Evolutionary conservation across 2,797 vertebrate genomes (phyloP), one percentile per base, ranked within the genome.

Genomic region (Anguilla pacifica): DNA sequence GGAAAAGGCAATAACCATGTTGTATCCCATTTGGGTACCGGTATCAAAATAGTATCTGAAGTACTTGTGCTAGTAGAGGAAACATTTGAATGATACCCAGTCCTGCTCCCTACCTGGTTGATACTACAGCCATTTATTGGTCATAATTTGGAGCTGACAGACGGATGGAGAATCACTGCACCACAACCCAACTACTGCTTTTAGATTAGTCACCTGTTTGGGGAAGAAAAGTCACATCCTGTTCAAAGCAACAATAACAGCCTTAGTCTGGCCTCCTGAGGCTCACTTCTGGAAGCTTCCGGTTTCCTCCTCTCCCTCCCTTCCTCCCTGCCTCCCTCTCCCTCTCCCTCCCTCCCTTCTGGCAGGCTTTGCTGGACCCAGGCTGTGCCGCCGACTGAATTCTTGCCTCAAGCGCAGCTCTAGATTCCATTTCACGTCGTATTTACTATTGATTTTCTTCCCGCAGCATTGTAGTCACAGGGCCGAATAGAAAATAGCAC

Each of bases 391-490:
- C 11, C 46, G 19, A 13, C 49, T 79, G 28, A 19, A 13, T n/a
- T 51, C 19, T 35, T 19, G 92, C 95, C 89, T 87, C 64, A 53
- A 85, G 89, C 88, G 83, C 91, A 92, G 92, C 94, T 95, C 93
- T 82, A 94, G 94, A 95, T 95, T 95, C 94, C 93, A 94, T 95
- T 96, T 96, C 93, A 95, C 90, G 91, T 94, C 92, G 91, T 91
- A 94, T 95, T 95, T 93, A 92, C 93, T 95, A 96, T 96, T 94
- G 95, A 96, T 96, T 95, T 96, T 95, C 93, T 90, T 90, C 91
- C 90, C 85, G 83, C 81, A 51, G 81, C 19, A 51, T 53, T 83
- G 46, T 17, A 83, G 49, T 83, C 81, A 11, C 46, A 53, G 81
- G 22, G 46, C 81, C 22, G 22, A 53, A 83, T 51, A 17, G 81